Evolutionary conservation across 1,140 invertebrate genomes (phyloP).

Genomic region (Drosophila pseudoananassae): DNA sequence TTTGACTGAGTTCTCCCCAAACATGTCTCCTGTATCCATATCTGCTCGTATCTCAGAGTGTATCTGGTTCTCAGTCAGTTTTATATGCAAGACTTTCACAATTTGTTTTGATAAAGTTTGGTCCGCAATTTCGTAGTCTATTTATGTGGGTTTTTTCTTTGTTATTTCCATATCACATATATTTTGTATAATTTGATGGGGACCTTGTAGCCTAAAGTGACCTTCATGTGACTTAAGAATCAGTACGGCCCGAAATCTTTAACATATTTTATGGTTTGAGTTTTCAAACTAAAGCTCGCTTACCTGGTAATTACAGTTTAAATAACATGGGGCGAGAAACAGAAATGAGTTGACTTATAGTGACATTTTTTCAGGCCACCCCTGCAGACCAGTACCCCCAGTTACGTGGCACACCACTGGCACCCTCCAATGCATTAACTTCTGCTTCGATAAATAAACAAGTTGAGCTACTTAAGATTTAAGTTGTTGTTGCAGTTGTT

Average conservation of each 20-base stretch:
- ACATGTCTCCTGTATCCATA: background rate
- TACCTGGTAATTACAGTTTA: slow-evolving; percentile 12
- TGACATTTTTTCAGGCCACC: slow-evolving; percentile 33
- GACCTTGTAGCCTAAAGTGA: background rate
- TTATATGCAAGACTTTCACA: slow-evolving; percentile 33
- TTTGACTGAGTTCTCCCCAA: slow-evolving; percentile 6
- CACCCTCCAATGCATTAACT: slow-evolving; percentile 52
- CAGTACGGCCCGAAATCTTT: background rate
- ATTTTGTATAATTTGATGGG: background rate
- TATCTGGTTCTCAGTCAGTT: slow-evolving; percentile 9
- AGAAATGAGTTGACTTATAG: slow-evolving; percentile 41
- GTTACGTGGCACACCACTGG: background rate
- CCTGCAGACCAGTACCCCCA: background rate
- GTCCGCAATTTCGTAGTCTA: slow-evolving; percentile 25
- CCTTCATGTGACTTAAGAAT: background rate
- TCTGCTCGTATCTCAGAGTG: slow-evolving; percentile 9
- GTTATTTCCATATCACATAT: background rate
- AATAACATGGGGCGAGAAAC: slow-evolving; percentile 7
- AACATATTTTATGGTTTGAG: background rate
- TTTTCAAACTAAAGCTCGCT: background rate
- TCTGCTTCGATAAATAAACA: slow-evolving; percentile 81
- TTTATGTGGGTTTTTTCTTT: slow-evolving; percentile 13
- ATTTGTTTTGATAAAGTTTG: slow-evolving; percentile 57
- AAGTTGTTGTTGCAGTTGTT: slow-evolving; percentile 69
- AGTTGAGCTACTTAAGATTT: slow-evolving; percentile 81